Conservation (phyloP, 1,140 invertebrate genomes). For the Lamellibrachia luymesi region DNA sequence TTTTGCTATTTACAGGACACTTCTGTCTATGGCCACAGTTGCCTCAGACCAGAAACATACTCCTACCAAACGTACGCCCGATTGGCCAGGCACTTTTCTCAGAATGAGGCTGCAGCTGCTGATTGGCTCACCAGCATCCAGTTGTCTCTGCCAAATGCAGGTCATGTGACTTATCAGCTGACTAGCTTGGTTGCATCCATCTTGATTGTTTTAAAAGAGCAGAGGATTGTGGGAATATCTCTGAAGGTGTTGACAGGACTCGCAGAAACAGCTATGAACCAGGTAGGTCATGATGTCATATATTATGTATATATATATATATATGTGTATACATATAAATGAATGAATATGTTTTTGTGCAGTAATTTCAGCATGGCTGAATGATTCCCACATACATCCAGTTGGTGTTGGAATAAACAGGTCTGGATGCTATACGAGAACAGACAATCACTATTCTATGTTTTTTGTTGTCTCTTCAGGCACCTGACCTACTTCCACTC, state of each 20-base stretch:
- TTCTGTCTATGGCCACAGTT: not conserved
- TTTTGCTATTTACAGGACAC: not conserved
- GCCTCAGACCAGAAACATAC: not conserved
- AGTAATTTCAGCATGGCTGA: too few species aligned
- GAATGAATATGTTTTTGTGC: too few species aligned
- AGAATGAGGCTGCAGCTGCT: not conserved
- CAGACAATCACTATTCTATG: too few species aligned
- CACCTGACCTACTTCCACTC: slow-evolving; percentile 39
- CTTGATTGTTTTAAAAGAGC: not conserved
- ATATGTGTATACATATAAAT: too few species aligned
- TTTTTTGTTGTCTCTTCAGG: slow-evolving; percentile 29
- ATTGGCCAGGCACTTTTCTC: slow-evolving; percentile 2
- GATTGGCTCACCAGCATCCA: slow-evolving; percentile 11
- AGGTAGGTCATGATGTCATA: not conserved
- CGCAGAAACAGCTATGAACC: not conserved
- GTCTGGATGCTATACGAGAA: too few species aligned
- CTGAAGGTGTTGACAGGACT: not conserved
- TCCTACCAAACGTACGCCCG: not conserved
- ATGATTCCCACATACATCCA: too few species aligned
- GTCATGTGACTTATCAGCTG: slow-evolving; percentile 3
- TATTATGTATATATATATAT: too few species aligned
- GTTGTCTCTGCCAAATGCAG: not conserved
- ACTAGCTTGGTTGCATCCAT: not conserved
- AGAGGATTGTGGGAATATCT: not conserved
- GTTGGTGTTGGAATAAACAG: too few species aligned